Base-by-base conservation (phyloP, 2,888 invertebrate species). In the Diachrysia chrysitis region DNA sequence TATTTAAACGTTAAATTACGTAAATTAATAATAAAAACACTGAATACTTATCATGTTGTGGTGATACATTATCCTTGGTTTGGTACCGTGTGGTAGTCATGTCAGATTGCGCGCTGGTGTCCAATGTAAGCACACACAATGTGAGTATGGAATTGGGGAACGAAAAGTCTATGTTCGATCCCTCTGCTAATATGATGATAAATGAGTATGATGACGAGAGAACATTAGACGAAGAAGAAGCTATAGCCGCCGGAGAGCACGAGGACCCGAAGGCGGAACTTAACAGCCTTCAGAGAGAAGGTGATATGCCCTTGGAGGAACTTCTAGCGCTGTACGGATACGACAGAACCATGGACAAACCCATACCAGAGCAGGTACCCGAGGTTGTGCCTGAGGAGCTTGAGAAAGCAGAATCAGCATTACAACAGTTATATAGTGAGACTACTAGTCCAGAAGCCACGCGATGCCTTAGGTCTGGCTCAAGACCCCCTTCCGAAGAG, bases 121-220 rank as follows among this genome's bases (percentile, higher is more conserved):
- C 94, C 90, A 95, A 91, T 92, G 93, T 92, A 91, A 93, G 89
- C 89, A 95, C 95, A 88, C 95, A 95, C 90, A 95, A 95, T 94
- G 95, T 94, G 88, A 95, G 92, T 87, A 95, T 95, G 95, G 95
- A 95, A 83, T 93, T 95, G 91, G 95, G 94, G 85, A 94, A 92
- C 91, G 95, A 95, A 84, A 95, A 95, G 89, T 93, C 95, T 83
- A 96, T 97, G 86, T 99, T 99, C 96, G 99, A 99, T 93, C 99
- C 99, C 75, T 97, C 98, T 78, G 97, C 98, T 89, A 99, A 99
- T 93, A 98, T 99, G 98, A 97, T 99, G 96, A 98, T 99, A 76
- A 98, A 99, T 96, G 99, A 99, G 93, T 99, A 98, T 94, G 99
- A 99, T 93, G 99, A 99, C 95, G 99, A 99, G 91, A 97, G 98